Evolutionary conservation across 2,888 invertebrate genomes (phyloP).

Genomic region (Microctonus hyperodae): DNA sequence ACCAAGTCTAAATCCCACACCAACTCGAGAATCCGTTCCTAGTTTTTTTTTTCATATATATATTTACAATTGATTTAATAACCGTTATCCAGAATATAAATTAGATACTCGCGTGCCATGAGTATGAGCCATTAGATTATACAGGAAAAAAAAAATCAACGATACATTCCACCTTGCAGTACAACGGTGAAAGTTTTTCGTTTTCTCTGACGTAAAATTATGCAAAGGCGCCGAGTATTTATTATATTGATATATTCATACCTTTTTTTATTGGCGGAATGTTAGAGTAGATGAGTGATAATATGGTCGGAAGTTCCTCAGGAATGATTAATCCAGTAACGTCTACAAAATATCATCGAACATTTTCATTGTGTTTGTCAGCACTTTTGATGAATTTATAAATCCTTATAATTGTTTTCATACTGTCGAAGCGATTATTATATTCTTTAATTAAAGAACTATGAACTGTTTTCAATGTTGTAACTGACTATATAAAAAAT

Average conservation of each 20-base stretch:
- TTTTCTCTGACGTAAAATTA: constrained; percentile 31
- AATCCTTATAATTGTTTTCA: background rate
- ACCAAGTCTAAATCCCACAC: constrained; percentile 81
- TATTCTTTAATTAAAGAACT: background rate
- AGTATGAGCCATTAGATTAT: constrained; percentile 16
- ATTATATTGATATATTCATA: constrained; percentile 54
- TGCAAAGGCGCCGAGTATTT: constrained; percentile 12
- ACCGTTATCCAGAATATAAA: background rate
- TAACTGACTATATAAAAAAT: background rate
- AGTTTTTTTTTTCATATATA: constrained; percentile 19
- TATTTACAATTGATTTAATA: constrained; percentile 1
- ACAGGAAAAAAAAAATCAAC: constrained; percentile 11
- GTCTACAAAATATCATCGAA: constrained; percentile 62
- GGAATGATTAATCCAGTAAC: constrained; percentile 74
- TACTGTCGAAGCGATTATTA: background rate
- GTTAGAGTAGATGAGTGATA: constrained; percentile 83
- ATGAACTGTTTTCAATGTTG: background rate
- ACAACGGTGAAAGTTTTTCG: constrained; percentile 34
- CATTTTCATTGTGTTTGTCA: background rate
- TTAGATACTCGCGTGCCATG: constrained; percentile 21
- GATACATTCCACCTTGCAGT: constrained; percentile 2
- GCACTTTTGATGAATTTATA: background rate
- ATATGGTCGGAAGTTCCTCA: constrained; percentile 79
- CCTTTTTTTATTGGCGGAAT: constrained; percentile 88
- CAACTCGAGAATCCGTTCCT: constrained; percentile 83